Evolutionary conservation across 2,797 vertebrate genomes (phyloP), one percentile per base, ranked within the genome.

Genomic region (Oophaga sylvatica): DNA sequence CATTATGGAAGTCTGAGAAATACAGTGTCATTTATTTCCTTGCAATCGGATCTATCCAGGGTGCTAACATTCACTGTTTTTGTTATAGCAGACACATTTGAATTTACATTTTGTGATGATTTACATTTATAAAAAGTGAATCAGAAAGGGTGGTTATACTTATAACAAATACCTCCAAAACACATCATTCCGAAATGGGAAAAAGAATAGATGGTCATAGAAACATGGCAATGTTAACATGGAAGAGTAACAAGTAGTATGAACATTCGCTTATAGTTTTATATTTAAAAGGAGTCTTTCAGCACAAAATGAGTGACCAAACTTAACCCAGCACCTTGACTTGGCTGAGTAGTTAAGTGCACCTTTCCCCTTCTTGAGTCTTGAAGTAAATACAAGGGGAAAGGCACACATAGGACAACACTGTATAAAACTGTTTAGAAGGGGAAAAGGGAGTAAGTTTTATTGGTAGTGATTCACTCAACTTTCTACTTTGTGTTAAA

Each of bases 1-100:
- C 77, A 84, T 73, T 80, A 75, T 26, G 41, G 57, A 73, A 84
- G 57, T 48, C 53, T 48, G n/a, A 56, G 67, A 81, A 60, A 62
- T 45, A 1, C 83, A 19, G 75, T 85, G 73, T 78, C 41, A 85
- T 63, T 63, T 41, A 65, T 45, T 68, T 71, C 75, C 59, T 67
- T 65, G 60, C 12, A 68, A 63, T 65, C n/a, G 45, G 22, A 53
- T 67, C 41, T 22, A 79, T 85, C 41, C 75, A 78, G 60, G 62
- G 79, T 20, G 41, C 84, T 31, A 79, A 63, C 53, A 11, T 29
- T 22, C 16, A 59, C 7, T 70, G 67, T 70, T 68, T 29, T 26
- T 31, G n/a, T 83, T 83, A n/a, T 11, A 71, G 68, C 10, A 83
- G 70, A 22, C 67, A 71, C 26, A 56, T 53, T 20, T 20, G 22